Evolutionary conservation across 2,888 invertebrate genomes (phyloP), one percentile per base, ranked within the genome.

Genomic region (Plusia festucae): DNA sequence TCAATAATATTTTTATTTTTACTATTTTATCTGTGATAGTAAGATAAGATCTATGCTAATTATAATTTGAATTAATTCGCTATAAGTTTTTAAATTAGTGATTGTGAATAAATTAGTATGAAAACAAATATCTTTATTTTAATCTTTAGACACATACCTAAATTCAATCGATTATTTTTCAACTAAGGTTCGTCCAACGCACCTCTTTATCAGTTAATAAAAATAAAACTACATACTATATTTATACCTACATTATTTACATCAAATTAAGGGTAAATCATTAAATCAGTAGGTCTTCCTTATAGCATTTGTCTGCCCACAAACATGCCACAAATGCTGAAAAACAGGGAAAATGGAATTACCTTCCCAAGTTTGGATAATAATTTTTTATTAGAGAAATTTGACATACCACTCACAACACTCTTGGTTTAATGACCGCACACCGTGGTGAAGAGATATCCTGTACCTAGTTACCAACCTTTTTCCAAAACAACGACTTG

Each of bases 1-100:
- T n/a, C n/a, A n/a, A n/a, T n/a, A n/a, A n/a, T n/a, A n/a, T n/a
- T n/a, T n/a, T n/a, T n/a, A n/a, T n/a, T n/a, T 53, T 34, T 32
- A 55, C 57, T 64, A 40, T 58, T 70, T 20, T 55, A 32, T 66
- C 68, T 77, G 73, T 73, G 74, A 75, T 75, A 75, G 65, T 75
- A 69, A 65, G 49, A 59, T 67, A 54, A 56, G 70, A 65, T 60
- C 53, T 72, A 63, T 69, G 40, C 52, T 67, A 52, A 30, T 20
- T 62, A 57, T 20, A 46, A 34, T 59, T 32, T 57, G 52, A 27
- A n/a, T 22, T 59, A 30, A 24, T 52, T 52, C 22, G 24, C n/a
- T 24, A 24, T 52, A 52, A 15, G 52, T 22, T 11, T 22, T 13
- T 6, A 52, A 22, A 6, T 22, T 22, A 15, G 15, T 52, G 22